Evolutionary conservation across 2,888 invertebrate species (phyloP), one percentile per base, ranked within the genome.

Genomic region (Hyposoter didymator): DNA sequence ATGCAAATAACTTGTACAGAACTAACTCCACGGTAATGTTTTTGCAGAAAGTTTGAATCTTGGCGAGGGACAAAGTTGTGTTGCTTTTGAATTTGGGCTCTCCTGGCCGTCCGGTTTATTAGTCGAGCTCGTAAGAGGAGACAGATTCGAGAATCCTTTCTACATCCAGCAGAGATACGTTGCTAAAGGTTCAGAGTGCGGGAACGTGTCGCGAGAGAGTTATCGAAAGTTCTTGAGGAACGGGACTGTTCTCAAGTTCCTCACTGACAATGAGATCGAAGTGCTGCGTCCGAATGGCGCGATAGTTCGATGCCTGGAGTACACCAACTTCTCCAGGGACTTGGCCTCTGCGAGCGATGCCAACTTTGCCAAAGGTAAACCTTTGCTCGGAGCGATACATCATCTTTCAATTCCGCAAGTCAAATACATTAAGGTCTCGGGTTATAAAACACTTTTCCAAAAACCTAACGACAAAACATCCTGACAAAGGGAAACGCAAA

Each of bases 231-330:
- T 92, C 85, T 87, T 93, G 45, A 88, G 89, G 52, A 93, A 92
- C 78, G 93, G 93, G 7, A 92, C 90, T n/a, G 88, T 93, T 82
- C 85, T 93, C 74, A 92, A 92, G 87, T 93, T 92, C 84, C 84
- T 91, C 47, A 85, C 87, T 70, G 89, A 91, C 82, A 90, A 89
- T n/a, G 85, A 84, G 8, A 84, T 94, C 75, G 89, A 90, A 78
- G 88, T 93, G 59, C 85, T 92, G 69, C 90, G 91, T 64, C 88
- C 92, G 14, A 92, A 92, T 66, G 91, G 92, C 6, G 89, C 86
- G 35, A 89, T 93, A 72, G 89, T 92, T 59, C 90, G 89, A 75
- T 90, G 92, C 78, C 85, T 66, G 52, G 83, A 82, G 35, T 91
- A 90, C 76, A 32, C 82, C 59, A 79, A 87, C 59, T 87, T 82